A percentile compares a stretch with the other conserved stretches of the same genome.
These are phyloP conservation scores for Macroglossus sobrinus DNA, from an alignment of 2,113 vertebrate genomes.

Conservation along the genomic window DNA sequence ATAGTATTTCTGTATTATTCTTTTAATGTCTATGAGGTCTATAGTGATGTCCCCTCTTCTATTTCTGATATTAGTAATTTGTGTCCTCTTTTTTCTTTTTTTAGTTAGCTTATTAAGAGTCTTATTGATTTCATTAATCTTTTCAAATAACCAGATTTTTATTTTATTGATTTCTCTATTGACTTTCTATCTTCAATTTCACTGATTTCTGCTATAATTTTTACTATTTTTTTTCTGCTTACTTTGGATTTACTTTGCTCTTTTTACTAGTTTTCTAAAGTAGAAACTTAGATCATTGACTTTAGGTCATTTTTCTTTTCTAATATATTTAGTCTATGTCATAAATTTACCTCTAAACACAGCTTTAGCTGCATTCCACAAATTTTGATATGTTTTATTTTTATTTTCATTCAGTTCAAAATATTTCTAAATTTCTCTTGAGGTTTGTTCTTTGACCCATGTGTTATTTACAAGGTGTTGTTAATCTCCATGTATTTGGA, in stretches of 20 bases:
- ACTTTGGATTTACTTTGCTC: not conserved
- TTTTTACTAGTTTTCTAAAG: not conserved
- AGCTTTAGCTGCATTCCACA: not conserved
- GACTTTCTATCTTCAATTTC: not conserved
- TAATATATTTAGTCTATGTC: not conserved
- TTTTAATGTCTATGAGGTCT: not conserved
- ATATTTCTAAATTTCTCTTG: not conserved
- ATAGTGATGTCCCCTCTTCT: not conserved
- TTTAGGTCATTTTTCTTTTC: not conserved
- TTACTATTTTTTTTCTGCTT: not conserved
- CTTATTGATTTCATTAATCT: not conserved
- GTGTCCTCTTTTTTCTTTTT: not conserved
- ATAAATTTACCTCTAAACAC: not conserved
- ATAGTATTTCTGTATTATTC: not conserved
- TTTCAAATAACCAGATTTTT: not conserved
- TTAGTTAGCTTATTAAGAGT: not conserved
- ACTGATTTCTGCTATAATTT: not conserved
- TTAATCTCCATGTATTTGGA: not conserved
- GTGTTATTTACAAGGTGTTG: not conserved
- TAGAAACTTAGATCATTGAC: not conserved
- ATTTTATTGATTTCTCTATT: not conserved
- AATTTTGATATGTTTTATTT: not conserved
- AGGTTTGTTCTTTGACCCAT: not conserved
- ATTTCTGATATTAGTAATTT: not conserved
- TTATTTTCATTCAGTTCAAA: not conserved